These are phyloP conservation scores for Hipposideros larvatus DNA, from an alignment of 2,797 vertebrate species.

Conservation along the genomic window DNA sequence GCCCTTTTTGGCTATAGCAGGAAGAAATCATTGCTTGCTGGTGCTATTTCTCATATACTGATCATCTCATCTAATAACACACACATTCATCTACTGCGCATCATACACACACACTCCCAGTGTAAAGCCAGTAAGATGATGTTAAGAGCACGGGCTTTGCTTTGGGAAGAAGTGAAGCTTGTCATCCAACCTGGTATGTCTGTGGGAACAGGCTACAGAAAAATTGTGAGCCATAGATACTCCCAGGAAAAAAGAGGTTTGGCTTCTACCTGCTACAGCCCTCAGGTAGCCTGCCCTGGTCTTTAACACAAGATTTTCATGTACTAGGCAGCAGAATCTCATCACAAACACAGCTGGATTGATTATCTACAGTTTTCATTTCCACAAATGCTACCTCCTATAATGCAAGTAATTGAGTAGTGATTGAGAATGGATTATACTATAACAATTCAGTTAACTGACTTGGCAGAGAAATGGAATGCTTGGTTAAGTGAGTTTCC, in stretches of 20 bases:
- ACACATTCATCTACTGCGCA: neutral
- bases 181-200: neutral
- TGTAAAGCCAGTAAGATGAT: neutral
- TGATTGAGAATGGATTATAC: conserved; percentile 15
- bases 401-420: neutral
- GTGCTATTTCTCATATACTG: neutral
- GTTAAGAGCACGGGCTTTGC: neutral
- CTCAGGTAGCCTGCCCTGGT: neutral
- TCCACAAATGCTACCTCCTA: neutral
- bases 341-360: neutral
- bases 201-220: neutral
- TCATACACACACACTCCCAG: neutral
- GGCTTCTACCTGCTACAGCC: neutral
- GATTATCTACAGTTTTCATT: conserved; percentile 25
- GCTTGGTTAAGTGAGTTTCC: conserved; percentile 49
- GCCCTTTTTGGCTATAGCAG: neutral
- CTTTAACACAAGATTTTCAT: neutral
- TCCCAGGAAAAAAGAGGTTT: neutral
- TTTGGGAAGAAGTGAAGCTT: conserved; percentile 1
- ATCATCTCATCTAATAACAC: neutral
- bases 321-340: neutral
- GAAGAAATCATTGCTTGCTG: neutral
- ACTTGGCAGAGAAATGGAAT: neutral
- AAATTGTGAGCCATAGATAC: neutral
- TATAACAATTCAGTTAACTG: conserved; percentile 48